A percentile compares a stretch with the other conserved stretches of the same genome.
Evolutionary conservation across 2,797 vertebrate genomes (phyloP).

Genomic region (Gallinago stenura): DNA sequence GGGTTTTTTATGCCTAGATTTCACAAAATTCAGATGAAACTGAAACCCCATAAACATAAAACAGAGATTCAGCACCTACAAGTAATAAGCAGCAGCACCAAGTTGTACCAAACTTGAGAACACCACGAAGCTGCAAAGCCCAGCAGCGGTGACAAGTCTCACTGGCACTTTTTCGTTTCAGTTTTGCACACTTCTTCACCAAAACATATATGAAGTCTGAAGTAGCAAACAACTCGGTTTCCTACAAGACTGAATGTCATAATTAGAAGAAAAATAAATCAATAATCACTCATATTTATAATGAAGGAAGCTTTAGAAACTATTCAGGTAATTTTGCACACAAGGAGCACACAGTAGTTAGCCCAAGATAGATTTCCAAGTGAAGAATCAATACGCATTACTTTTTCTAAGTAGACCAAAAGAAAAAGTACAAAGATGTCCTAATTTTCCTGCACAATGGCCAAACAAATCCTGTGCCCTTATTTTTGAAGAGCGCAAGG

Average conservation of each 20-base stretch:
- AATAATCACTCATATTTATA: not conserved
- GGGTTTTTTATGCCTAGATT: not conserved
- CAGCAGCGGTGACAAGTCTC: not conserved
- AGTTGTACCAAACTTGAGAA: not conserved
- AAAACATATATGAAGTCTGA: not conserved
- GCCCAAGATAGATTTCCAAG: not conserved
- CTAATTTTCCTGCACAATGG: not conserved
- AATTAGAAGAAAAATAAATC: not conserved
- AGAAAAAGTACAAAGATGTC: not conserved
- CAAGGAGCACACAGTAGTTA: not conserved
- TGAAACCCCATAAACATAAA: not conserved
- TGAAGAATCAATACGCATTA: not conserved
- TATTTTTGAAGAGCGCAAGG: not conserved
- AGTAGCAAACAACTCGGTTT: not conserved
- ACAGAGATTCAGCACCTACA: not conserved
- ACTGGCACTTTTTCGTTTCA: not conserved
- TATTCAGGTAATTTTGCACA: not conserved
- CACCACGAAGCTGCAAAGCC: not conserved
- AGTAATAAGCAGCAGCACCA: not conserved
- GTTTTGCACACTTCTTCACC: not conserved
- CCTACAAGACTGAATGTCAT: not conserved
- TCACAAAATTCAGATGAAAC: not conserved
- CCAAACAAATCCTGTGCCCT: not conserved
- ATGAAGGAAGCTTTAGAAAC: not conserved
- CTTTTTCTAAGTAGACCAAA: not conserved